Base-by-base conservation (phyloP, 2,888 invertebrate genomes). In the Penaeus monodon region DNA sequence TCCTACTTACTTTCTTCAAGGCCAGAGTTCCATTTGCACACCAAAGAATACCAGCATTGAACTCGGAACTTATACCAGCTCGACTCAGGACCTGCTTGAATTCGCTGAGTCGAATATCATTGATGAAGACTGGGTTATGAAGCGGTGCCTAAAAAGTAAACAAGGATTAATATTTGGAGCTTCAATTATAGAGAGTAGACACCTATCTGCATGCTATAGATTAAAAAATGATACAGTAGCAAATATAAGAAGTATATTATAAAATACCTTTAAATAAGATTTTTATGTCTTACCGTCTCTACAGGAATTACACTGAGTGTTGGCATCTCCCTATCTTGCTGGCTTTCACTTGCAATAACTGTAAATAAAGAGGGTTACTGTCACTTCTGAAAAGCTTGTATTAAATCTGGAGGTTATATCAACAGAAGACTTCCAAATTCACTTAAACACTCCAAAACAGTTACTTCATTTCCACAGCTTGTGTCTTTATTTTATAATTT, bases 21-120 rank as follows among this genome's bases (percentile, higher is more conserved):
- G 98, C 98, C 84, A 99, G 94, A 0, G 96, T 96, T 68, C 96
- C 96, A 92, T 97, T 97, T 92, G 97, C 97, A 93, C 99, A 98
- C 95, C 98, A 97, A 3, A 99, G 94, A 17, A 97, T 97, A 77
- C 99, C 99, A 44, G 96, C 96, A 49, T 95, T 95, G 93, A 98
- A 97, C 93, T 99, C 99, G 0, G 97, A 96, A 89, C 94, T 93
- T 88, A 97, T 95, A 91, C 96, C 96, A 91, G 95, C 93, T 91
- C 95, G 96, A 89, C 94, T 94, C 29, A 97, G 93, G 12, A 96
- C 94, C 92, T 96, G 95, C 91, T 97, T 97, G 91, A 98, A 97
- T 91, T 99, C 97, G 0, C 97, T 97, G 76, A 99, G 93, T 92
- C 98, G 97, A 77, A 99, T 94, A 92, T 97, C 96, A 93, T 99